Evolutionary conservation across 2,888 invertebrate genomes (phyloP).

Genomic region (Andrena praecox): DNA sequence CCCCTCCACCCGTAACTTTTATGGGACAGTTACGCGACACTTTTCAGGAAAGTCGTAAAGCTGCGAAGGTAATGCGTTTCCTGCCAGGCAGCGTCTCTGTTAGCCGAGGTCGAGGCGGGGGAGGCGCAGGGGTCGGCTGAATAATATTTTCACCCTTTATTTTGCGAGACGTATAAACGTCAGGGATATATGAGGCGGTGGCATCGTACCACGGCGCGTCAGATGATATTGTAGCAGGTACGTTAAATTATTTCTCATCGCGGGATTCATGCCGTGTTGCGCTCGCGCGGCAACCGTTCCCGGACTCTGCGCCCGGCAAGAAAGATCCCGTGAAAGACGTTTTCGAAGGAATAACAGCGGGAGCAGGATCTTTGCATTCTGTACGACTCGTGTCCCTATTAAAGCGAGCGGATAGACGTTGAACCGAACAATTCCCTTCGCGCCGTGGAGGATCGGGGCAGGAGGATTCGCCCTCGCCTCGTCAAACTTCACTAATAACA

Average conservation of each 20-base stretch:
- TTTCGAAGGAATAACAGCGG: slow-evolving; percentile 32
- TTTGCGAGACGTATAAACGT: slow-evolving; percentile 58
- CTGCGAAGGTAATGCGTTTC: slow-evolving; percentile 62
- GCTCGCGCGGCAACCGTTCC: neutral
- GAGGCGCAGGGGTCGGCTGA: slow-evolving; percentile 18
- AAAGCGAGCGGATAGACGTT: neutral
- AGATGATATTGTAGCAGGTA: slow-evolving; percentile 50
- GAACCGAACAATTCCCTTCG: neutral
- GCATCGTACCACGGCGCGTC: slow-evolving; percentile 40
- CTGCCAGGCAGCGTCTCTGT: slow-evolving; percentile 52
- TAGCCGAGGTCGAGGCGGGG: slow-evolving; percentile 6
- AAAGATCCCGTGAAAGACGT: slow-evolving; percentile 32
- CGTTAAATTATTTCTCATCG: slow-evolving; percentile 64
- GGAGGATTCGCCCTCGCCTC: no score
- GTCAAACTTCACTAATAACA: no score
- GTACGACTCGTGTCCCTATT: slow-evolving; percentile 6
- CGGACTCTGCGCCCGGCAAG: neutral
- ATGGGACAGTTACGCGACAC: slow-evolving; percentile 65
- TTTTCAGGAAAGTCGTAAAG: slow-evolving; percentile 70
- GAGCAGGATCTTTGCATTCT: slow-evolving; percentile 6
- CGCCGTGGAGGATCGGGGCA: neutral
- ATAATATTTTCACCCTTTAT: slow-evolving; percentile 66
- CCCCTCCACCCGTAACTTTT: slow-evolving; percentile 63
- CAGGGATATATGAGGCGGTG: slow-evolving; percentile 28
- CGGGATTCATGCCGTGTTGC: slow-evolving; percentile 40